Conservation (phyloP, 2,797 vertebrate species). For the Pangasius krempfi region DNA sequence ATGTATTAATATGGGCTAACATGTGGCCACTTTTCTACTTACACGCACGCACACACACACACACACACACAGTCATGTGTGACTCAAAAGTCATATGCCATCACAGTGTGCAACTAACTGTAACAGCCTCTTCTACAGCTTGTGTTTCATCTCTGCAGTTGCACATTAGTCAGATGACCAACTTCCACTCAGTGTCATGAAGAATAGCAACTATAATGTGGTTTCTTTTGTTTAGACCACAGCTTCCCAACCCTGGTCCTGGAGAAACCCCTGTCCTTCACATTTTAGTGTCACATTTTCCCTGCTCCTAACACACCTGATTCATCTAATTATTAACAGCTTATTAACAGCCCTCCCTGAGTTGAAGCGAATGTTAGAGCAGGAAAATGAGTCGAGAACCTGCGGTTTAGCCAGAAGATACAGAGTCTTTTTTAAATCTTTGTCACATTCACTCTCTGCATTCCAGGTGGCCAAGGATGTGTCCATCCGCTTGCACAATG, state of each 20-base stretch:
- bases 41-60: no score
- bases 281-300: neutral
- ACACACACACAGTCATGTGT: neutral
- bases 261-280: neutral
- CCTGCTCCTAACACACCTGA: neutral
- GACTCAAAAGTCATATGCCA: neutral
- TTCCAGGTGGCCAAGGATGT: constrained; percentile 94
- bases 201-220: neutral
- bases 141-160: neutral
- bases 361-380: neutral
- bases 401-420: neutral
- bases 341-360: neutral
- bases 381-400: neutral
- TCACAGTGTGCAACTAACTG: neutral
- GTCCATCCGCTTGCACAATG: constrained; percentile 92
- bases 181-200: neutral
- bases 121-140: neutral
- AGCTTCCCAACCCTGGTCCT: neutral
- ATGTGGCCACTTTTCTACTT: neutral
- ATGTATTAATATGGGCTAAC: neutral
- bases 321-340: neutral
- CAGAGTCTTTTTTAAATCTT: neutral
- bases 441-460: constrained; percentile 15
- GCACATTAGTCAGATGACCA: neutral
- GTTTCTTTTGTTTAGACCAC: neutral